Base-by-base conservation (phyloP, 2,888 invertebrate genomes). In the Cylindroiulus punctatus region DNA sequence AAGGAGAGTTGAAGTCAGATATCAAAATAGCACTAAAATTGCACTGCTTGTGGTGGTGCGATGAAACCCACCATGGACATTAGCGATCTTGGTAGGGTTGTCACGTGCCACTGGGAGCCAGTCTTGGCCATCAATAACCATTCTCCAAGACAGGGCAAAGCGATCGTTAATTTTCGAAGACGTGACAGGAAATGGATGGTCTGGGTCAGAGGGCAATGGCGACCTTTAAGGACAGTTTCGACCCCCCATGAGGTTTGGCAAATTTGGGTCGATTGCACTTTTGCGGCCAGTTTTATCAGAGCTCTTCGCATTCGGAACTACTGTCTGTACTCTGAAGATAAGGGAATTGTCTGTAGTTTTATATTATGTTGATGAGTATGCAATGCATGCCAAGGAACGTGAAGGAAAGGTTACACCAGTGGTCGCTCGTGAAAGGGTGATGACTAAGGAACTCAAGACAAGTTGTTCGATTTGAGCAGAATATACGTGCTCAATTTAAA, bases 81-180 rank as follows among this genome's bases (percentile, higher is more conserved):
- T 65, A 65, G 19, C 26, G 65, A 22, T 7, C 65, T 65, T 65
- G 65, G 65, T 65, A 65, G 65, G 65, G 26, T 26, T 65, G 65
- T 65, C 65, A 65, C 65, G 65, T 65, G 65, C 65, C 65, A 8
- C 10, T 65, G 65, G 65, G 65, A 65, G 22, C 22, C 65, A 65
- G 65, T 22, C 26, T 65, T 65, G 65, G 65, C 65, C 65, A 65
- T 65, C 65, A 65, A 65, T 65, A 65, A 65, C 65, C 65, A 65
- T 65, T 65, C 19, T 65, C 22, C 65, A 17, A 52, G 65, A 65
- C 65, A 65, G 65, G 22, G 5, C 65, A 22, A 65, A 65, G 65
- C 65, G 65, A 65, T 65, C 65, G 65, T 65, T 65, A 65, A 65
- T 65, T 65, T 65, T 26, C 26, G 19, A 65, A 65, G 65, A 65